Evolutionary conservation across 2,797 vertebrate species (phyloP).

Genomic region (Sebastes wilsoni): DNA sequence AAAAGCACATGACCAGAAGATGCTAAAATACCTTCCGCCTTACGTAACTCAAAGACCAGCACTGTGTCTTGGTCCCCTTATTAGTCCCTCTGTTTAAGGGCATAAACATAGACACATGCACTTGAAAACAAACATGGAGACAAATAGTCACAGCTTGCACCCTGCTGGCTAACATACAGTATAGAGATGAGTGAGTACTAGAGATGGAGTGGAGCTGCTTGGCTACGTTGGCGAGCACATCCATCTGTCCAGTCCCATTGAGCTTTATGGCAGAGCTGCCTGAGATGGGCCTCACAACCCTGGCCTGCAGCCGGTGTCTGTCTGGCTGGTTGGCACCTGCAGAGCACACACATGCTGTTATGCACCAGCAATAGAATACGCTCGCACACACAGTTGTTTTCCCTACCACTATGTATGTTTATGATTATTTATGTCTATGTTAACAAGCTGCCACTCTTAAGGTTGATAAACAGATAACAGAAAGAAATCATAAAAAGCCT

Average conservation of each 20-base stretch:
- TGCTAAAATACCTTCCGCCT: too few species aligned
- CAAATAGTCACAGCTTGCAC: slow-evolving; percentile 1
- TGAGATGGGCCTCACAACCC: not conserved
- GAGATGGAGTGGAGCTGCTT: slow-evolving; percentile 27
- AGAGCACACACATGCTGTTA: slow-evolving; percentile 17
- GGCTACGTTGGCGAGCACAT: slow-evolving; percentile 24
- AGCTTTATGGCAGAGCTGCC: slow-evolving; percentile 33
- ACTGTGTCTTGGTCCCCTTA: too few species aligned
- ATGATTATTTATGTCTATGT: slow-evolving; percentile 13
- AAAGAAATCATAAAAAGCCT: not conserved
- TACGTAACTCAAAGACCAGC: too few species aligned
- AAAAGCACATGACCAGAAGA: too few species aligned
- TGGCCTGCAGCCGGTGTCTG: not conserved
- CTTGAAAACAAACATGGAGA: not conserved
- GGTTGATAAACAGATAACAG: slow-evolving; percentile 29
- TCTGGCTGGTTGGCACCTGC: slow-evolving; percentile 34
- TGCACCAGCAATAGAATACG: not conserved
- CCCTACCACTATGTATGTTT: slow-evolving; percentile 24
- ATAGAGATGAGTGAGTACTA: slow-evolving; percentile 8
- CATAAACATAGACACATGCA: too few species aligned
- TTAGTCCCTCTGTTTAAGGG: too few species aligned
- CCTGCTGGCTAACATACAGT: slow-evolving; percentile 3
- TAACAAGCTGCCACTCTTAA: slow-evolving; percentile 1
- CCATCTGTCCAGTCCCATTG: slow-evolving; percentile 40
- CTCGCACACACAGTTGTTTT: not conserved